Percentiles rank a stretch among this genome's conserved stretches.
Conservation (phyloP, 2,113 vertebrate species). For the Ptilonorhynchus violaceus region DNA sequence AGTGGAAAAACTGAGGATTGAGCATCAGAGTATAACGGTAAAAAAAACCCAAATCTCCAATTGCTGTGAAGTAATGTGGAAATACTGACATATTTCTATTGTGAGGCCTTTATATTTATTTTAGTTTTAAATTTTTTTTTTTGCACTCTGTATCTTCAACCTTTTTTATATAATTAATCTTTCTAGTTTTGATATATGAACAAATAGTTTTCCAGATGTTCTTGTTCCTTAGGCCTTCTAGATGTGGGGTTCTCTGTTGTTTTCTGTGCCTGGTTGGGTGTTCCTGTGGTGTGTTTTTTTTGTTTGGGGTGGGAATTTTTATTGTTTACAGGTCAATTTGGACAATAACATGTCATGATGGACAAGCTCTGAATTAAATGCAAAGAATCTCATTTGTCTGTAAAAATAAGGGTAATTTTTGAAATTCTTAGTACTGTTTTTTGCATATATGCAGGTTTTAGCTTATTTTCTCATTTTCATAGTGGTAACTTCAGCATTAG, state of each 20-base stretch:
- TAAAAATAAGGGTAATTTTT: neutral
- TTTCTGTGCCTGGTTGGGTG: neutral
- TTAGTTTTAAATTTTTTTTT: neutral
- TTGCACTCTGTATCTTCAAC: neutral
- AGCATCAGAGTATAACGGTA: conserved; percentile 94
- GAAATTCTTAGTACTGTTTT: neutral
- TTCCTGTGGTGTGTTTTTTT: neutral
- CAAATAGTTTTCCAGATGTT: neutral
- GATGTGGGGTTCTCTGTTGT: neutral
- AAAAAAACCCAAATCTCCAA: neutral
- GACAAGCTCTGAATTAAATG: neutral
- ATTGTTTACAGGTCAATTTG: neutral
- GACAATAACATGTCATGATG: neutral
- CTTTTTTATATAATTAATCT: neutral
- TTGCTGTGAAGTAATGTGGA: neutral
- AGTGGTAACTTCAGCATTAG: neutral
- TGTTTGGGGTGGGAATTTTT: neutral
- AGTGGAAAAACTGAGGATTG: conserved; percentile 95
- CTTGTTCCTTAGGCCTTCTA: neutral
- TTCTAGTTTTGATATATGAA: neutral
- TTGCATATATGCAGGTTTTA: neutral
- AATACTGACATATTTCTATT: neutral
- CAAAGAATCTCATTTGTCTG: neutral
- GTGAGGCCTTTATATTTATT: neutral
- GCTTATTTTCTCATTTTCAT: neutral